Conservation (phyloP, 2,113 vertebrate genomes). For the Apeltes quadracus region DNA sequence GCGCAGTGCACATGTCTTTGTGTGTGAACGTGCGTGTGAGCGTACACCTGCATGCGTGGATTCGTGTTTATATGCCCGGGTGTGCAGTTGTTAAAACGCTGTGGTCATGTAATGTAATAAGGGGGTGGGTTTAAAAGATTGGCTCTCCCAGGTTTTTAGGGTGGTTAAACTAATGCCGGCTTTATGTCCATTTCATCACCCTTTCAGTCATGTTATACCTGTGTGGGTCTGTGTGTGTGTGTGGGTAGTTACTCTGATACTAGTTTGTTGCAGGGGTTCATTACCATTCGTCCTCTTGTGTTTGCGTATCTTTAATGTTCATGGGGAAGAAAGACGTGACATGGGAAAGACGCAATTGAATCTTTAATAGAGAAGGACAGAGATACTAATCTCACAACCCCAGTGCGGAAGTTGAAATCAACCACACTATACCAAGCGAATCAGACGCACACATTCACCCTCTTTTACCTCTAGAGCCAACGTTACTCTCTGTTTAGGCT, state of each 20-base stretch:
- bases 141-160: conserved; percentile 67
- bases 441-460: conserved; percentile 7
- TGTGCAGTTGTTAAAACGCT: conserved; percentile 59
- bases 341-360: neutral
- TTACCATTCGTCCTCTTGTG: conserved; percentile 32
- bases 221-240: conserved; percentile 39
- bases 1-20: conserved; percentile 49
- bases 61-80: conserved; percentile 43
- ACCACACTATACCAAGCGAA: conserved; percentile 19
- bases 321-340: neutral
- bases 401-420: conserved; percentile 31
- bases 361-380: neutral
- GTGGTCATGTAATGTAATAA: conserved; percentile 75
- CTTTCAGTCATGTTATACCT: conserved; percentile 64
- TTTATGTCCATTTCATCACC: conserved; percentile 74
- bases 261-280: conserved; percentile 18
- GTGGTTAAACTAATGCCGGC: conserved; percentile 79
- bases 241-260: neutral
- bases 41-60: neutral
- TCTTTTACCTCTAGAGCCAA: conserved; percentile 43
- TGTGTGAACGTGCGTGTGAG: conserved; percentile 28
- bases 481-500: conserved; percentile 58
- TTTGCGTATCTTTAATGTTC: conserved; percentile 19
- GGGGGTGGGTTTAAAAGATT: conserved; percentile 65
- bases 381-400: conserved; percentile 40